phyloP scores from a whole-genome alignment of 35 echinoderm and acorn worm genomes.

The Chiridota heheva region DNA sequence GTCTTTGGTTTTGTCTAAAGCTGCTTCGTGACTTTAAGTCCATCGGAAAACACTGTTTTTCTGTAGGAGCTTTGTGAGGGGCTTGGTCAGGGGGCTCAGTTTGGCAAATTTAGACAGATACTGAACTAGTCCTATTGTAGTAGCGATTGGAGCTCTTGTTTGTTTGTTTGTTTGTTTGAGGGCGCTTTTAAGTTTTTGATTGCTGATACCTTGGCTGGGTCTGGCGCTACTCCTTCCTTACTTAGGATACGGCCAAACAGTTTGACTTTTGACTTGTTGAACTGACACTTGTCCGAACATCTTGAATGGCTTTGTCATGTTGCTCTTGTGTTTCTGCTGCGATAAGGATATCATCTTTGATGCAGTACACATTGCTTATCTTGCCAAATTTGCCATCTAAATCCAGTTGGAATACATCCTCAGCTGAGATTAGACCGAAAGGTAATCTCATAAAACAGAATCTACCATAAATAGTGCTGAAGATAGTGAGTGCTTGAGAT shows the following conservation, averaged over 20 bases:
- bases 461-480: slow-evolving; percentile 12
- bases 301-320: slow-evolving; percentile 23
- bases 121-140: not conserved
- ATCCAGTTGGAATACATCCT: slow-evolving; percentile 25
- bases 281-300: not conserved
- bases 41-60: not conserved
- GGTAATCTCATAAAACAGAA: slow-evolving; percentile 38
- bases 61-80: slow-evolving; percentile 20
- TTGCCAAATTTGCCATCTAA: not conserved
- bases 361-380: slow-evolving; percentile 32
- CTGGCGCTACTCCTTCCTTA: not conserved
- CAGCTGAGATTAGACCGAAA: slow-evolving; percentile 13
- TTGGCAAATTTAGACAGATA: slow-evolving; percentile 19
- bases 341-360: slow-evolving; percentile 56
- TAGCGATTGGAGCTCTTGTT: too few species aligned
- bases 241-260: slow-evolving; percentile 16
- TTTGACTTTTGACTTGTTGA: slow-evolving; percentile 41
- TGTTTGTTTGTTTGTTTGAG: slow-evolving; percentile 25
- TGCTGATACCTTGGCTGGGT: slow-evolving; percentile 36
- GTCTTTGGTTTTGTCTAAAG: not conserved
- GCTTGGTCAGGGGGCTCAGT: slow-evolving; percentile 20
- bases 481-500: not conserved
- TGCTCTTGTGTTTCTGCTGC: slow-evolving; percentile 29
- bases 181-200: slow-evolving; percentile 39
- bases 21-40: slow-evolving; percentile 22